Conservation (phyloP, 2,888 invertebrate genomes). For the Volucella zonaria region DNA sequence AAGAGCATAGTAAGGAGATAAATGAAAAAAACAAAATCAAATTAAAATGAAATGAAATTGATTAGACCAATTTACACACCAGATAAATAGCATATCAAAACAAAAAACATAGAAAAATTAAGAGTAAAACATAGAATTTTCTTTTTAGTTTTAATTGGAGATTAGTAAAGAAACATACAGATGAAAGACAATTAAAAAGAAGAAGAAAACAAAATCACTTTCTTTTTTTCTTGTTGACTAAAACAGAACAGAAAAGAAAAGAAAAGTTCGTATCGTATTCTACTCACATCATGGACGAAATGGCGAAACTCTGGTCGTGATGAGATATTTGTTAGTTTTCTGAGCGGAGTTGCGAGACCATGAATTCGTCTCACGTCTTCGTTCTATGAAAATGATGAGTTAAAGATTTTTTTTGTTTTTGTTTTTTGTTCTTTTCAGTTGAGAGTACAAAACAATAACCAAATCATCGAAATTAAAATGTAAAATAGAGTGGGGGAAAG, state of each 20-base stretch:
- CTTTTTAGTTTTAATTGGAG: conserved; percentile 19
- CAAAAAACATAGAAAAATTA: conserved; percentile 37
- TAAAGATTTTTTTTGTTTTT: conserved; percentile 71
- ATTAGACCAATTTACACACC: conserved; percentile 64
- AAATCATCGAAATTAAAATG: conserved; percentile 12
- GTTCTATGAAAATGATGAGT: conserved; percentile 81
- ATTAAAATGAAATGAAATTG: conserved; percentile 13
- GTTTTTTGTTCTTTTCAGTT: conserved; percentile 73
- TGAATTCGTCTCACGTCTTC: conserved; percentile 83
- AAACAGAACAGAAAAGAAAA: neutral
- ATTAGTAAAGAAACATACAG: conserved; percentile 14
- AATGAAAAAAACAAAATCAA: conserved; percentile 9
- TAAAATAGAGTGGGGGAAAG: conserved; percentile 15
- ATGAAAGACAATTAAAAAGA: conserved; percentile 16
- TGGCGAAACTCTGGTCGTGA: conserved; percentile 83
- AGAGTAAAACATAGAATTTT: conserved; percentile 47
- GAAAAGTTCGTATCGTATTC: conserved; percentile 75
- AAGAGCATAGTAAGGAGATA: conserved; percentile 27
- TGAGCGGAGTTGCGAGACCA: conserved; percentile 83
- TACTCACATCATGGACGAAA: conserved; percentile 83
- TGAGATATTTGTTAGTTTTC: conserved; percentile 83
- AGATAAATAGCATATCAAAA: conserved; percentile 41
- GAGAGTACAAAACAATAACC: conserved; percentile 49
- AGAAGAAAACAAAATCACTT: conserved; percentile 49
- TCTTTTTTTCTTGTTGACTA: conserved; percentile 30